Conservation (phyloP, 2,888 invertebrate species). For the Gortyna flavago region DNA sequence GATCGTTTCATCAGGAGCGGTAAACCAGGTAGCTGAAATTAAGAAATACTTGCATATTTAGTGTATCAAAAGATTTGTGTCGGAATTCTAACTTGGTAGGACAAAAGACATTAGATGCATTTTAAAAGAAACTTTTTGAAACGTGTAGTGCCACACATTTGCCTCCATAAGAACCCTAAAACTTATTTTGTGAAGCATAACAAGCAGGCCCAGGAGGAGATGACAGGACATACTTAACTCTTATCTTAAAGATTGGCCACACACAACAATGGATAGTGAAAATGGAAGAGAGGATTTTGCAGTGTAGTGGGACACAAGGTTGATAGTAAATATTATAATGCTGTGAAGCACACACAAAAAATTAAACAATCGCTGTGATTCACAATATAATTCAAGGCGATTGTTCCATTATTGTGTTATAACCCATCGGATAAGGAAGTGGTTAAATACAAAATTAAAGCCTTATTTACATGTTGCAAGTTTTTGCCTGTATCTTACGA, state of each 20-base stretch:
- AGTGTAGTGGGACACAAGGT: not conserved
- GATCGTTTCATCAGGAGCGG: slow-evolving; percentile 62
- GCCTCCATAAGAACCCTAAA: too few relatives aligned
- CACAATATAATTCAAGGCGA: too few relatives aligned
- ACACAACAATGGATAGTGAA: not conserved
- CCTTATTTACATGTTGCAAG: not conserved
- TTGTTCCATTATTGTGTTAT: too few relatives aligned
- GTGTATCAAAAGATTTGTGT: not conserved
- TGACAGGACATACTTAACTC: not conserved
- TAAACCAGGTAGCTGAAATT: slow-evolving; percentile 70
- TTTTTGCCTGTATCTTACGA: not conserved
- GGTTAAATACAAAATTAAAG: not conserved
- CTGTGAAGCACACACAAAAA: too few relatives aligned
- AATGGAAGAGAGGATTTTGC: not conserved
- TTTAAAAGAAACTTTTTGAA: not conserved
- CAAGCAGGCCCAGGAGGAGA: not conserved
- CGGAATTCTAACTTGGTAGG: not conserved
- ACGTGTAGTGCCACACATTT: too few relatives aligned
- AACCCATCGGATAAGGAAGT: too few relatives aligned
- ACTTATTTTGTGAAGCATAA: not conserved
- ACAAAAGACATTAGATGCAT: not conserved
- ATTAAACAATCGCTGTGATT: not conserved
- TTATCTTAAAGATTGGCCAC: not conserved
- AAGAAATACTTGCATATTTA: not conserved
- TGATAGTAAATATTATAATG: too few relatives aligned